Evolutionary conservation across 2,113 vertebrate species (phyloP).

Genomic region (Mirza zaza): DNA sequence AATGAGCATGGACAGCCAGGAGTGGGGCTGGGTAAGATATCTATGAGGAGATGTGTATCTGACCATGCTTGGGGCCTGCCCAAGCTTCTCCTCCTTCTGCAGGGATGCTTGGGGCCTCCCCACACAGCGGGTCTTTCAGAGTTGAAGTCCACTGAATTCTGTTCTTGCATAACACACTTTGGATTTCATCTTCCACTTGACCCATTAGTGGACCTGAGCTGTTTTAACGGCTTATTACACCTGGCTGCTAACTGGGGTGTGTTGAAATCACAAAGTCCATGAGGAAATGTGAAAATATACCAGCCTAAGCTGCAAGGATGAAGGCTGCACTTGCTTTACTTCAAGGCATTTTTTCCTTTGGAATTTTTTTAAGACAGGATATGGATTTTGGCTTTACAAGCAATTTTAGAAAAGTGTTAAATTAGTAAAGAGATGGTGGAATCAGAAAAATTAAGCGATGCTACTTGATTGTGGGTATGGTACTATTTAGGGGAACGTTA

Average conservation of each 20-base stretch:
- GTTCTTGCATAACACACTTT: not conserved
- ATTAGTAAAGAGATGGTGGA: not conserved
- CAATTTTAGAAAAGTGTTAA: slow-evolving; percentile 6
- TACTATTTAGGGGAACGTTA: not conserved
- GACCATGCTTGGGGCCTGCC: fast-evolving
- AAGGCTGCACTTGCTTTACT: not conserved
- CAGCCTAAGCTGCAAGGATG: not conserved
- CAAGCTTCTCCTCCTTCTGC: not conserved
- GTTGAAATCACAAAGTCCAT: not conserved
- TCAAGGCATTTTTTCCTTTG: not conserved
- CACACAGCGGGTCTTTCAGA: not conserved
- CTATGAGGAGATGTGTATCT: not conserved
- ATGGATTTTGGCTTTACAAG: not conserved
- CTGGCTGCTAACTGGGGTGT: not conserved
- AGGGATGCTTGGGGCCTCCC: not conserved
- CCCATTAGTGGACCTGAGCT: not conserved
- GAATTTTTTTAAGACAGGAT: not conserved
- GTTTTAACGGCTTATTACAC: not conserved
- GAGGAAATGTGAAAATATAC: not conserved
- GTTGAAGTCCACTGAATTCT: not conserved
- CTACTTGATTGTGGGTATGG: not conserved
- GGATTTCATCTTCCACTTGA: not conserved
- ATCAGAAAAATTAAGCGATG: not conserved
- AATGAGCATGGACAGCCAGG: not conserved
- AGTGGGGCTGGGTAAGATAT: not conserved